Conservation (phyloP, 2,113 vertebrate genomes). For the Capricornis sumatraensis region DNA sequence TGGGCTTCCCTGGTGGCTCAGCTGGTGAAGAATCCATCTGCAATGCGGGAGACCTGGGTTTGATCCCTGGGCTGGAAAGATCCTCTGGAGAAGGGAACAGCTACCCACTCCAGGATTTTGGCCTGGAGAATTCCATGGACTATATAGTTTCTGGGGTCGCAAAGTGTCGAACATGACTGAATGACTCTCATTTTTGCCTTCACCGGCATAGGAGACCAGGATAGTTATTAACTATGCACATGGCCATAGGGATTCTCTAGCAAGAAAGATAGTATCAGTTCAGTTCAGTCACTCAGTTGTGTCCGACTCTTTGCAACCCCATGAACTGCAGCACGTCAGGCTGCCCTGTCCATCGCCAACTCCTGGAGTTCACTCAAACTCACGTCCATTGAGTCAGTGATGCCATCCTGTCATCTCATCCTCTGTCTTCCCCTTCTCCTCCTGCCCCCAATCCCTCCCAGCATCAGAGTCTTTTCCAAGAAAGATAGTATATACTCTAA, state of each 20-base stretch:
- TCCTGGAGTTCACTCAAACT: too few relatives aligned
- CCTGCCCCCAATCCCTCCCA: too few relatives aligned
- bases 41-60: neutral
- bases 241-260: neutral
- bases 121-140: neutral
- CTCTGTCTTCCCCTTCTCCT: too few relatives aligned
- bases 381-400: too few relatives aligned
- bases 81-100: neutral
- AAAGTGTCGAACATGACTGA: neutral
- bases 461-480: neutral
- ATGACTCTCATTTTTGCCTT: neutral
- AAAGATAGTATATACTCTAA: neutral
- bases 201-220: neutral
- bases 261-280: neutral
- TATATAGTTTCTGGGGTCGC: rapidly evolving
- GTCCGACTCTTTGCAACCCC: too few relatives aligned
- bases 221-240: neutral
- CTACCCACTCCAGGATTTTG: neutral
- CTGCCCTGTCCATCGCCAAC: too few relatives aligned
- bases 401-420: too few relatives aligned
- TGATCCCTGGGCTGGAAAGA: neutral
- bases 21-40: neutral
- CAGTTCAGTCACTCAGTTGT: too few relatives aligned
- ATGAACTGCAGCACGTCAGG: too few relatives aligned
- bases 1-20: neutral